Conservation (phyloP, 2,797 vertebrate species). For the Phrynocephalus guinanensis region DNA sequence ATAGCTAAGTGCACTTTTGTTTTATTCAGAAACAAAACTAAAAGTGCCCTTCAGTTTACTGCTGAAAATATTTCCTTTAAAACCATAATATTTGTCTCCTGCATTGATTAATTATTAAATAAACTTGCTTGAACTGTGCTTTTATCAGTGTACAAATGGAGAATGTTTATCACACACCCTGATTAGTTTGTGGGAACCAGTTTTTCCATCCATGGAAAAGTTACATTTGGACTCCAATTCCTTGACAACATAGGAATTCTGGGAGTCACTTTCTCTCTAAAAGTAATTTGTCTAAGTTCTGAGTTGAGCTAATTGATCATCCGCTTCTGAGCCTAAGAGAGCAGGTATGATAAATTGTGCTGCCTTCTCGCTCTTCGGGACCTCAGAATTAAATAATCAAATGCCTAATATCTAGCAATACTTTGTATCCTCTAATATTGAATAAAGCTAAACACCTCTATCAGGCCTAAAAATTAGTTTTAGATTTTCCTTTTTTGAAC, state of each 20-base stretch:
- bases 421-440: background rate
- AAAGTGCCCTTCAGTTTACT: background rate
- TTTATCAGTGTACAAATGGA: background rate
- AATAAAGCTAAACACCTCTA: background rate
- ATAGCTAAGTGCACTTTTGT: background rate
- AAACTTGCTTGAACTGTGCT: background rate
- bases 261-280: too few species aligned
- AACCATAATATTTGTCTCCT: background rate
- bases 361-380: background rate
- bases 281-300: too few species aligned
- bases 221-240: background rate
- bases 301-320: too few species aligned
- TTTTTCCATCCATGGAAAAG: background rate
- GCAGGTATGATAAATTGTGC: background rate
- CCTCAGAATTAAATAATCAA: background rate
- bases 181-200: too few species aligned
- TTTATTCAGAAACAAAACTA: background rate
- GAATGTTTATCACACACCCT: background rate
- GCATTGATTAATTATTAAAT: background rate
- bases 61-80: background rate
- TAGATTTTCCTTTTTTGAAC: background rate
- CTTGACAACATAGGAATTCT: too few species aligned
- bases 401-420: too few species aligned
- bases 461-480: background rate
- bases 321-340: background rate